These are phyloP conservation scores for Aurelia aurita complex sp. Pacific DNA, from an alignment of 30 jellyfish, hydroid and myxozoan species.

Conservation along the genomic window DNA sequence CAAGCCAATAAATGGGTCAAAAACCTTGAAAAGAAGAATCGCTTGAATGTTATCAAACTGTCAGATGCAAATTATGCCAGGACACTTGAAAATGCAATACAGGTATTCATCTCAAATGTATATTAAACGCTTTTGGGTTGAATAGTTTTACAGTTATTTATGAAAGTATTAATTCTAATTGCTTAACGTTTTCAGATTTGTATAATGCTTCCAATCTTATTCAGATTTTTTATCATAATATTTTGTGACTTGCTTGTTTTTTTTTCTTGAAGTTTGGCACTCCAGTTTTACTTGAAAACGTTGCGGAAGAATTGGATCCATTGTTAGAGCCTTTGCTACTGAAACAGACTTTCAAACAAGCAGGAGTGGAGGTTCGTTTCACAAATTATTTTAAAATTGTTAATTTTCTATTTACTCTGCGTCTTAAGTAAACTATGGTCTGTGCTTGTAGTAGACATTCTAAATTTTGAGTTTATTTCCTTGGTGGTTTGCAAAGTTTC, in stretches of 20 bases:
- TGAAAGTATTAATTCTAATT: no score
- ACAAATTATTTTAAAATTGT: neutral
- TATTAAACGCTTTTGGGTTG: no score
- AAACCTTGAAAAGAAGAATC: constrained; percentile 89
- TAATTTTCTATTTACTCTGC: no score
- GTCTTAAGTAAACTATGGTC: no score
- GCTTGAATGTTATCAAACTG: constrained; percentile 84
- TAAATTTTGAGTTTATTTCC: no score
- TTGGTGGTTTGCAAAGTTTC: no score
- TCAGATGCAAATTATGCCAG: constrained; percentile 91
- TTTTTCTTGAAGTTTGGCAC: constrained; percentile 81
- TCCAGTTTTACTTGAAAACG: constrained; percentile 92
- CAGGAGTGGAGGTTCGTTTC: constrained; percentile 89
- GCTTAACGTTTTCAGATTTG: no score
- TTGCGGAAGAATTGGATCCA: constrained; percentile 97
- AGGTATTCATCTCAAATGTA: constrained; percentile 16
- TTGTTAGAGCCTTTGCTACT: constrained; percentile 91
- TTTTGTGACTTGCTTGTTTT: neutral
- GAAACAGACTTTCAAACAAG: constrained; percentile 91
- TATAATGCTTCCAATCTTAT: no score
- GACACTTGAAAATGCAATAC: constrained; percentile 94
- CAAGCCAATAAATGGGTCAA: constrained; percentile 98
- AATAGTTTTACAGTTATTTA: no score
- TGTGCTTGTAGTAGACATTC: no score
- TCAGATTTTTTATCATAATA: no score